Evolutionary conservation across 2,113 vertebrate genomes (phyloP).

Genomic region (Mungos mungo): DNA sequence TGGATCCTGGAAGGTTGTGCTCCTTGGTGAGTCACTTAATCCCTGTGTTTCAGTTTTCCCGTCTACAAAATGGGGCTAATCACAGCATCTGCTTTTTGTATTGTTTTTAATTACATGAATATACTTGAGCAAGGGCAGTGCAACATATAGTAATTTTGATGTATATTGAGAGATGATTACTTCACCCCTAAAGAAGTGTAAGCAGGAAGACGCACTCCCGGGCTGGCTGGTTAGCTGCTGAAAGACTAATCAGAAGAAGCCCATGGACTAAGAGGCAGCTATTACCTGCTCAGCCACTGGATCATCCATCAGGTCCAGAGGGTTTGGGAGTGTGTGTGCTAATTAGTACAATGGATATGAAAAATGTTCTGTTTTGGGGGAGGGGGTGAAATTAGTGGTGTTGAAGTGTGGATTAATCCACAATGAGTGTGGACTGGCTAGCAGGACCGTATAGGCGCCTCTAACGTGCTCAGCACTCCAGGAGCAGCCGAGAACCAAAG

Average conservation of each 20-base stretch:
- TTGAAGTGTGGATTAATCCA: not conserved
- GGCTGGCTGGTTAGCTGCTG: not conserved
- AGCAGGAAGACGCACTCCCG: not conserved
- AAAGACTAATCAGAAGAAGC: not conserved
- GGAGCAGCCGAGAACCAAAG: not conserved
- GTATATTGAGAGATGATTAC: not conserved
- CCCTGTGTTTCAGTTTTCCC: not conserved
- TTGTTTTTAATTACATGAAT: not conserved
- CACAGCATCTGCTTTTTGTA: not conserved
- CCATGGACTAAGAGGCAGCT: not conserved
- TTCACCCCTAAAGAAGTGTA: not conserved
- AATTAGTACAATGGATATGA: not conserved
- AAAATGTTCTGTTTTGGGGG: not conserved
- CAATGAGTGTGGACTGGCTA: not conserved
- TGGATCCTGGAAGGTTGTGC: not conserved
- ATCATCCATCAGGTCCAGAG: not conserved
- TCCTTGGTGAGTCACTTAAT: not conserved
- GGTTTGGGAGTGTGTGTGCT: not conserved
- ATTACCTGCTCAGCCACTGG: not conserved
- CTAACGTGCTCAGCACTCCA: not conserved
- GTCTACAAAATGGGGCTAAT: not conserved
- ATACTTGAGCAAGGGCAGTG: not conserved
- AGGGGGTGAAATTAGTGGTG: not conserved
- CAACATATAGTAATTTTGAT: not conserved
- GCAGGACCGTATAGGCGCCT: rapidly evolving